phyloP scores from a whole-genome alignment of 2,113 vertebrate species.

The Gulo gulo region DNA sequence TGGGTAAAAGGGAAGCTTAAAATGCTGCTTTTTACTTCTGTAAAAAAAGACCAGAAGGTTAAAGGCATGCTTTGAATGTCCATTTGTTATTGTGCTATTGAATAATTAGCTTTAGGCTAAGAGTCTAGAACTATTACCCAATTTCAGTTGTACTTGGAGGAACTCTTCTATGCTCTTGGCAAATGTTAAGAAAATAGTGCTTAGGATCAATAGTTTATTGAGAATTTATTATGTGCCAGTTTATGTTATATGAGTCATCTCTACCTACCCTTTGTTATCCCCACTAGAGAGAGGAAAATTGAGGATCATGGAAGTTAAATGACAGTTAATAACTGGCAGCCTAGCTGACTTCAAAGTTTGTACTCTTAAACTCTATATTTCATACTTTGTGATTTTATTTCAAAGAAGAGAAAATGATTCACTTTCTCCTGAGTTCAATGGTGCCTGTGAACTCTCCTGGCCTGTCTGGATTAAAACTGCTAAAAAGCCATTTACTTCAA shows the following conservation, averaged over 20 bases:
- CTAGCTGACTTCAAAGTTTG: background rate
- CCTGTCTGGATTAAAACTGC: background rate
- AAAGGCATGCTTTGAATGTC: background rate
- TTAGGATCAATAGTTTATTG: background rate
- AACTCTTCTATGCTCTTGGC: background rate
- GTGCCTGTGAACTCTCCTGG: background rate
- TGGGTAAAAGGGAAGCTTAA: background rate
- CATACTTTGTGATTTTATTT: background rate
- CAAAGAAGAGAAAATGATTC: background rate
- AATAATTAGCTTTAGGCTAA: background rate
- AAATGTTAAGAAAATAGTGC: background rate
- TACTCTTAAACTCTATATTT: background rate
- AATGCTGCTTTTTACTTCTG: background rate
- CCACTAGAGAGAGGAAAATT: background rate
- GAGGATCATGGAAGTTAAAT: background rate
- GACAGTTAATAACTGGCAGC: background rate
- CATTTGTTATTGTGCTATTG: background rate
- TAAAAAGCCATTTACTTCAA: background rate
- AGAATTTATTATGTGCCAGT: background rate
- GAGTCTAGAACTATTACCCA: background rate
- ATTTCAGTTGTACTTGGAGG: background rate
- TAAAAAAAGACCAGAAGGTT: background rate
- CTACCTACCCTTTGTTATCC: background rate
- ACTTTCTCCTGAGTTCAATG: background rate
- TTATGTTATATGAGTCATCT: background rate